These are phyloP conservation scores for Dissostichus mawsoni DNA, from an alignment of 2,113 vertebrate genomes.

Conservation along the genomic window DNA sequence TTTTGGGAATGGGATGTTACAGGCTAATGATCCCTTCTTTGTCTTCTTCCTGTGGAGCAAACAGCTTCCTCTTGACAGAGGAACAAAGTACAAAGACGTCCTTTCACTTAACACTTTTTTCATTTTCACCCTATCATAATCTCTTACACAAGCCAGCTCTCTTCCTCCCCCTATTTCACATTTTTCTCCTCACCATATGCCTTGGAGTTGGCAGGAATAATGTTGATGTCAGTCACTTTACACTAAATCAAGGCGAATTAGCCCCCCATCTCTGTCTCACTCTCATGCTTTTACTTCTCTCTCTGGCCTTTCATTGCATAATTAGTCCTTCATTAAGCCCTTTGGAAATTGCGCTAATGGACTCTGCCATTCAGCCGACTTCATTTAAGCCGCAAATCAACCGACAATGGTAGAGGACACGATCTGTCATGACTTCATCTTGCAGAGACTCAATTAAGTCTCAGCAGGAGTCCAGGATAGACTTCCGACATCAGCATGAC, in stretches of 20 bases:
- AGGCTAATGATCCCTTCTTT: background rate
- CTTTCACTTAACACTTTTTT: conserved; percentile 10
- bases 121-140: conserved; percentile 6
- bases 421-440: conserved; percentile 72
- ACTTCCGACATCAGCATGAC: conserved; percentile 9
- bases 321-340: conserved; percentile 80
- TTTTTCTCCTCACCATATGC: conserved; percentile 48
- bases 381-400: conserved; percentile 77
- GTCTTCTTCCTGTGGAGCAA: conserved; percentile 9
- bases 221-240: conserved; percentile 59
- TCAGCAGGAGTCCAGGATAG: conserved; percentile 48
- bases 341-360: conserved; percentile 78
- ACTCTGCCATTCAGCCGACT: conserved; percentile 71
- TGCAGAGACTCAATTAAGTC: conserved; percentile 66
- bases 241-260: conserved; percentile 67
- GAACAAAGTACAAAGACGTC: conserved; percentile 10
- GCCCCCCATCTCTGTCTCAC: conserved; percentile 28
- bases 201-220: conserved; percentile 59
- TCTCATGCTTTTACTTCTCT: conserved; percentile 51
- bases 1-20: background rate
- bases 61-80: conserved; percentile 14
- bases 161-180: conserved; percentile 18
- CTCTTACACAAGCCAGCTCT: conserved; percentile 3
- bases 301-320: conserved; percentile 67
- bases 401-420: conserved; percentile 52